Percentiles rank a stretch among this genome's conserved stretches.
Evolutionary conservation across 2,888 invertebrate species (phyloP).

Genomic region (Acronicta aceris): DNA sequence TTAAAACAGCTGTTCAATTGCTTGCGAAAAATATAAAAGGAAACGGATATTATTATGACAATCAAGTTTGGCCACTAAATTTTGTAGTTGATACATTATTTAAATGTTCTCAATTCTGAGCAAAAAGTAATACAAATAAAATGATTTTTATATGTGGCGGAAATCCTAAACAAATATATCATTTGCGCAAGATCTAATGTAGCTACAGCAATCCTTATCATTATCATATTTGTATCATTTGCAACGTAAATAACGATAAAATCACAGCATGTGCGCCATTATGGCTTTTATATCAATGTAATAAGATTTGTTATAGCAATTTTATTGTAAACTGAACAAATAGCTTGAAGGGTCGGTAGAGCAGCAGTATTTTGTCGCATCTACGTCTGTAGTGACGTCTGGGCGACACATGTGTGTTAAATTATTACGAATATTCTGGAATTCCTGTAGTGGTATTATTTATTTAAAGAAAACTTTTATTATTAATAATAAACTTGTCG

Average conservation of each 20-base stretch:
- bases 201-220: constrained; percentile 71
- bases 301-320: constrained; percentile 32
- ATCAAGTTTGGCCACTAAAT: neutral
- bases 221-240: constrained; percentile 78
- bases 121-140: neutral
- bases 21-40: too few relatives aligned
- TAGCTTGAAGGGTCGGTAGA: constrained; percentile 11
- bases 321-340: constrained; percentile 9
- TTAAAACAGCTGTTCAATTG: too few relatives aligned
- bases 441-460: neutral
- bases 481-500: too few relatives aligned
- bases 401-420: constrained; percentile 12
- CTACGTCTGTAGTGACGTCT: constrained; percentile 60
- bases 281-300: constrained; percentile 55
- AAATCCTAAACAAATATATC: constrained; percentile 9
- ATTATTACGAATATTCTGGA: neutral
- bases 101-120: neutral
- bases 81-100: neutral
- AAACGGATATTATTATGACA: too few relatives aligned
- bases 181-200: constrained; percentile 26
- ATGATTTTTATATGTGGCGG: constrained; percentile 1
- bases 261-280: constrained; percentile 44
- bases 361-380: constrained; percentile 58
- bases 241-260: constrained; percentile 80
- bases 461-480: too few relatives aligned